Conservation (phyloP, 1,140 invertebrate genomes). For the Drosophila rhopaloa region DNA sequence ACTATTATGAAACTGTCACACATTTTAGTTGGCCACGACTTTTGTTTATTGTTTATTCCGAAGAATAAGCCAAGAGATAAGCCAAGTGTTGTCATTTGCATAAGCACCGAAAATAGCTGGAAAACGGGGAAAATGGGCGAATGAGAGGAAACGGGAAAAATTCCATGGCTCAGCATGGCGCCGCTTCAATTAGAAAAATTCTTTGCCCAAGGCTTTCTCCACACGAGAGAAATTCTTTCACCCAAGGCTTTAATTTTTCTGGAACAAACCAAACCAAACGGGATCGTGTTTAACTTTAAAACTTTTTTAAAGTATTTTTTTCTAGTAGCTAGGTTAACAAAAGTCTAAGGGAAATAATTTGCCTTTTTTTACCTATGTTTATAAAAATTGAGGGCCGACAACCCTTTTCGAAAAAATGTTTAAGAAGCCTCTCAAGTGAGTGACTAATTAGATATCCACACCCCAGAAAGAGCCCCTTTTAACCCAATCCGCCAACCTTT, state of each 20-base stretch:
- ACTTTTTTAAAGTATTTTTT: not conserved
- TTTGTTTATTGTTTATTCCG: slow-evolving; percentile 63
- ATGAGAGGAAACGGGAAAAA: slow-evolving; percentile 26
- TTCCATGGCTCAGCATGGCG: slow-evolving; percentile 69
- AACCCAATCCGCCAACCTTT: slow-evolving; percentile 17
- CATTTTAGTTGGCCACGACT: slow-evolving; percentile 57
- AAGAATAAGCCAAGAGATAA: slow-evolving; percentile 47
- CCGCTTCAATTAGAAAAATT: slow-evolving; percentile 64
- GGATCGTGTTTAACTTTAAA: slow-evolving; percentile 1
- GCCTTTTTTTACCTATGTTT: no score
- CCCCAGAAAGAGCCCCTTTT: slow-evolving; percentile 4
- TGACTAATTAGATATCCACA: slow-evolving; percentile 57
- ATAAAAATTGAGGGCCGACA: not conserved
- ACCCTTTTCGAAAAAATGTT: slow-evolving; percentile 13
- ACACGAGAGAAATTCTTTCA: slow-evolving; percentile 32
- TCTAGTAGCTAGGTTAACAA: not conserved
- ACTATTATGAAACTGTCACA: slow-evolving; percentile 78
- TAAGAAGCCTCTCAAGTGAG: slow-evolving; percentile 30
- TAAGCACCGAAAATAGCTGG: slow-evolving; percentile 37
- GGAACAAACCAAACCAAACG: slow-evolving; percentile 14
- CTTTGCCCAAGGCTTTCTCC: slow-evolving; percentile 55
- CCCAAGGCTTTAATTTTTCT: slow-evolving; percentile 11
- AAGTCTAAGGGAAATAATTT: not conserved
- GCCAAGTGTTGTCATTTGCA: slow-evolving; percentile 66
- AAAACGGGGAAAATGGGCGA: slow-evolving; percentile 12